Base-by-base conservation (phyloP, 1,140 invertebrate species). In the Diabrotica undecimpunctata region DNA sequence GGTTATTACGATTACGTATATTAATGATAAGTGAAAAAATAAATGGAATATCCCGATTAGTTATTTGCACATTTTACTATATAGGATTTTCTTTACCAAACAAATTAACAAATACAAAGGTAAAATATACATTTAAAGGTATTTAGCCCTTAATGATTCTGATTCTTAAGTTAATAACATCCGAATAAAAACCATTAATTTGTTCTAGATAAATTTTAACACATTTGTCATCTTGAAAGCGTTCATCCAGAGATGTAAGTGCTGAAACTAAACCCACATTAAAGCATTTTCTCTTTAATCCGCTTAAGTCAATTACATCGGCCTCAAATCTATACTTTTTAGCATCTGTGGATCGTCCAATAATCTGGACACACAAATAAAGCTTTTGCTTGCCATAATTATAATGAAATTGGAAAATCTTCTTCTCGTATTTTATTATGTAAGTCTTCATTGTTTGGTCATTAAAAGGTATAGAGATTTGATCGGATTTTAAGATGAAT, bases 401-500 rank as follows among this genome's bases (percentile, higher is more conserved):
- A 63, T 66, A 66, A 11, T 12, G 6, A 38, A 64, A 11, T 25
- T 52, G 14, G 36, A 73, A 73, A 37, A 70, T 14, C n/a, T 65
- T 37, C 11, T 62, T 61, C 10, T 39, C 59, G n/a, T 54, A 63
- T 62, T 65, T 54, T 11, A 72, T 55, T 6, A 70, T 25, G 38
- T 67, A 69, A 41, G 66, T 10, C 0, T 58, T 39, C 6, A 61
- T 41, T 5, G 53, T 41, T 35, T 64, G 13, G 6, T 36, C 53
- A 5, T 64, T 12, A n/a, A 62, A 59, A 62, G 66, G 65, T 5
- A 64, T 14, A 63, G 54, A 66, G 7, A 73, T 53, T 39, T 54
- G 61, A 36, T 68, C 61, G n/a, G 63, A 14, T 54, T 69, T 64
- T n/a, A 74, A 36, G 5, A 72, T 41, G 39, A 60, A 65, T 54